Conservation (phyloP, 2,797 vertebrate species). For the Periparus ater region DNA sequence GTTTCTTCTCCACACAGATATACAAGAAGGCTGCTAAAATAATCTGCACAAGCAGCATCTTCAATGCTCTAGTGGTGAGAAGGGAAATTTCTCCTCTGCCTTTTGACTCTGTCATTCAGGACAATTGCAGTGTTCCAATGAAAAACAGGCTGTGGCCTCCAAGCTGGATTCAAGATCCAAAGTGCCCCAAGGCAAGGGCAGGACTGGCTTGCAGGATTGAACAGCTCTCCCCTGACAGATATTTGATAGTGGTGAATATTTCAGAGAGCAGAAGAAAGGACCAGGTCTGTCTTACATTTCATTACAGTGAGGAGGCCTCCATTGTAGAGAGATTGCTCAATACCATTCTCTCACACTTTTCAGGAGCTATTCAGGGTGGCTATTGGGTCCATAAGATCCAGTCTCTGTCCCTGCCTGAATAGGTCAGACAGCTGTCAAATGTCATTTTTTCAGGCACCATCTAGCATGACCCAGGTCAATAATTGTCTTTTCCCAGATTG, state of each 20-base stretch:
- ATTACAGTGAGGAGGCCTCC: not conserved
- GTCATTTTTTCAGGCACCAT: constrained; percentile 4
- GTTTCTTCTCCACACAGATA: not conserved
- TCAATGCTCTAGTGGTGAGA: not conserved
- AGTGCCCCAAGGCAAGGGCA: not conserved
- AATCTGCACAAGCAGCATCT: not conserved
- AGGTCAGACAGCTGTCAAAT: not conserved
- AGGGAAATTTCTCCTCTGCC: not conserved
- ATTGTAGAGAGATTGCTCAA: not conserved
- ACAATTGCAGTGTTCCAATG: not conserved
- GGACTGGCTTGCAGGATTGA: not conserved
- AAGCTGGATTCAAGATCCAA: not conserved
- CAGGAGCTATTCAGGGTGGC: not conserved
- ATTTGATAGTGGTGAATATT: not conserved
- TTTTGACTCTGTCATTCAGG: not conserved
- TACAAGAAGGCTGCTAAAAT: not conserved
- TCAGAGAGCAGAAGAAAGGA: constrained; percentile 7
- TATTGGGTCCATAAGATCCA: not conserved
- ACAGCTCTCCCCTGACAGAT: not conserved
- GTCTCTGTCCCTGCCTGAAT: not conserved
- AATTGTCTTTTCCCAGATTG: not conserved
- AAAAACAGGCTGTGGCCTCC: not conserved
- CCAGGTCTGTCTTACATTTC: not conserved
- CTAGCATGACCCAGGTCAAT: not conserved
- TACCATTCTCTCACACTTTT: not conserved